Conservation (phyloP, 1,140 invertebrate species). For the Meloidogyne floridensis region DNA sequence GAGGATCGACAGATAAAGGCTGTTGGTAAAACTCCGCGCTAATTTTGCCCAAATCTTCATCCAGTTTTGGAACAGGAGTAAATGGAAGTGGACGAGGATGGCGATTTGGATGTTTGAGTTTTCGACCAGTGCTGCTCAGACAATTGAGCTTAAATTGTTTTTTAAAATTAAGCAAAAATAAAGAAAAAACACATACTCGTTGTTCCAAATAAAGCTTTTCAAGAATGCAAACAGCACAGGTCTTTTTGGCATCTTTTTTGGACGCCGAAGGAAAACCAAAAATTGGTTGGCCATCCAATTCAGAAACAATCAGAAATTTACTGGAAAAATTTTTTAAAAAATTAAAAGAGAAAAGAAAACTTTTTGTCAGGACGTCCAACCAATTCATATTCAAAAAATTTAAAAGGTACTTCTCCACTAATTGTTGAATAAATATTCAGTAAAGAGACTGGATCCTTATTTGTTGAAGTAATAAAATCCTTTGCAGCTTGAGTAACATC, state of each 20-base stretch:
- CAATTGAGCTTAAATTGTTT: not conserved
- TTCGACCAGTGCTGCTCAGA: not conserved
- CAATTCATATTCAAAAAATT: not conserved
- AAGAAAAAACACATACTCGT: not conserved
- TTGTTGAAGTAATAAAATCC: not conserved
- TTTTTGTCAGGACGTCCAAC: not conserved
- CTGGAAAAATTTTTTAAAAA: not conserved
- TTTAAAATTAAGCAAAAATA: not conserved
- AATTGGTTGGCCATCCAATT: not conserved
- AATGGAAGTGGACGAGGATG: not conserved
- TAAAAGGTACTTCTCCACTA: not conserved
- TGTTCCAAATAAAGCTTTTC: not conserved
- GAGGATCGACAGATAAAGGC: not conserved
- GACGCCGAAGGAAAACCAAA: not conserved
- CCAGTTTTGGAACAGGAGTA: not conserved
- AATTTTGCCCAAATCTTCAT: constrained; percentile 6
- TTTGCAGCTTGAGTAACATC: not conserved
- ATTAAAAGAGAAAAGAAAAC: not conserved
- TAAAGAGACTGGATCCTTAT: not conserved
- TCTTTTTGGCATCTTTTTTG: not conserved
- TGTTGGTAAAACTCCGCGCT: not conserved
- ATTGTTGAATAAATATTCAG: not conserved
- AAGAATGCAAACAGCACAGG: not conserved
- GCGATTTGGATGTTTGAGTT: not conserved
- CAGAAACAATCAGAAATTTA: not conserved